phyloP scores from a whole-genome alignment of 2,797 vertebrate species.

The Anabacerthia variegaticeps region DNA sequence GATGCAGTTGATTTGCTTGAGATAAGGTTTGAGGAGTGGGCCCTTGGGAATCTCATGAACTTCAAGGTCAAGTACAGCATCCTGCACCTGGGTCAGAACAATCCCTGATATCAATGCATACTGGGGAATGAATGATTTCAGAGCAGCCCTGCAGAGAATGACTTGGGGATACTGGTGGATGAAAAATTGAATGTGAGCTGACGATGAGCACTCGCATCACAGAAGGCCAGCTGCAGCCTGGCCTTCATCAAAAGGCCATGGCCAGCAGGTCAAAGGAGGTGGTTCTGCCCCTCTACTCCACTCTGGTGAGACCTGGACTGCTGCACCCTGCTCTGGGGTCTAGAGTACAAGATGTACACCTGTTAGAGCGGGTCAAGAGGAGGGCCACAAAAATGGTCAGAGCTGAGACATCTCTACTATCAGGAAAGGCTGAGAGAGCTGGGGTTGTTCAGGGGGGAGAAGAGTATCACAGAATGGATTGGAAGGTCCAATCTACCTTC shows the following conservation, averaged over 20 bases:
- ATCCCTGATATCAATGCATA: not conserved
- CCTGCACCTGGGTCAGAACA: not conserved
- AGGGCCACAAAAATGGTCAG: not conserved
- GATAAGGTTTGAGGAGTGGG: not conserved
- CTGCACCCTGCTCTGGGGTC: not conserved
- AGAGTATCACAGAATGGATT: not conserved
- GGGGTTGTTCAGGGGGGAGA: not conserved
- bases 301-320: not conserved
- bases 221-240: not conserved
- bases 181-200: not conserved
- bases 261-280: not conserved
- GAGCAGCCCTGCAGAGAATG: not conserved
- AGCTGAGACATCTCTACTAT: accelerated
- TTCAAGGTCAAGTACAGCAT: not conserved
- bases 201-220: no score
- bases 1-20: not conserved
- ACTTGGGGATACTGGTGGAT: not conserved
- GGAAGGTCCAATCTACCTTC: not conserved
- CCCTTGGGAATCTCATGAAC: not conserved
- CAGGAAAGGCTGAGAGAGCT: not conserved
- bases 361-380: not conserved
- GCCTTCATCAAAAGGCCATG: not conserved
- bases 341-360: not conserved
- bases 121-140: not conserved
- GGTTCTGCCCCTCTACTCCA: not conserved